phyloP scores from a whole-genome alignment of 2,113 vertebrate genomes.

The Acanthochromis polyacanthus region DNA sequence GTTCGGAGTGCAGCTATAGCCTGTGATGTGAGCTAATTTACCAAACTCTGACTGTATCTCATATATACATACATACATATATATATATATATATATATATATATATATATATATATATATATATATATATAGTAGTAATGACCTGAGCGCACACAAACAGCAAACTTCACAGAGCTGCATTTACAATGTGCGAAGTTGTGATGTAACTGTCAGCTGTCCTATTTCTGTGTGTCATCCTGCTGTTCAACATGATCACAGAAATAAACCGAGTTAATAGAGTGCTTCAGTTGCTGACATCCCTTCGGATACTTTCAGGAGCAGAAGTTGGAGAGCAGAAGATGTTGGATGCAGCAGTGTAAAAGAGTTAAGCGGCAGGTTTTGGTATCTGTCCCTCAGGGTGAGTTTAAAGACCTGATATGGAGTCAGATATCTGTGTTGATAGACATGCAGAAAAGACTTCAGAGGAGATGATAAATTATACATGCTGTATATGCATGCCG shows the following conservation, averaged over 20 bases:
- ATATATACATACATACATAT: too few species aligned
- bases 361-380: not conserved
- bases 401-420: not conserved
- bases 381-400: not conserved
- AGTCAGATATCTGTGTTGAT: not conserved
- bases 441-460: conserved; percentile 27
- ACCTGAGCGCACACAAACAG: not conserved
- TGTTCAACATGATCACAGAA: not conserved
- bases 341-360: not conserved
- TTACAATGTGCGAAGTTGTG: conserved; percentile 24
- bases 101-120: too few species aligned
- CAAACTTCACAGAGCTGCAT: conserved; percentile 3
- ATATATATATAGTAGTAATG: not conserved
- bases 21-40: conserved; percentile 45
- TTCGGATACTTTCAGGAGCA: not conserved
- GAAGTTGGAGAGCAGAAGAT: not conserved
- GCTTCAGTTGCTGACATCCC: not conserved
- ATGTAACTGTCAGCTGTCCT: conserved; percentile 32
- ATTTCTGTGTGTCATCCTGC: not conserved
- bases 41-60: conserved; percentile 14
- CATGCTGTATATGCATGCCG: conserved; percentile 16
- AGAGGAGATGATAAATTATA: conserved; percentile 51
- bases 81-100: too few species aligned
- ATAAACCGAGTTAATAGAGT: not conserved
- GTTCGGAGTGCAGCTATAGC: not conserved